Conservation (phyloP, 2,888 invertebrate species). For the Callyntrura guangdongensis region DNA sequence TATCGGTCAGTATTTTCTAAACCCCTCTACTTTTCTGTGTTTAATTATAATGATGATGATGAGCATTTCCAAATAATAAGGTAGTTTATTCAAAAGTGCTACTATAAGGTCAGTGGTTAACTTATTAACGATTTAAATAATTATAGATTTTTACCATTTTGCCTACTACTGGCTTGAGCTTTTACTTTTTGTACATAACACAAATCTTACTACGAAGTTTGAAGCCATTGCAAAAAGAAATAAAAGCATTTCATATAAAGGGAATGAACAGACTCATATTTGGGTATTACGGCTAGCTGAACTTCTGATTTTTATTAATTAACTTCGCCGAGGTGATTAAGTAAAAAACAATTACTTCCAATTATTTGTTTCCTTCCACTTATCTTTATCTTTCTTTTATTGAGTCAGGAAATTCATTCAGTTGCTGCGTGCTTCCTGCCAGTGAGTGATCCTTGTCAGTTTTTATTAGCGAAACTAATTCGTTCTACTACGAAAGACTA, state of each 20-base stretch:
- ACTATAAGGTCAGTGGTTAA: slow-evolving; percentile 12
- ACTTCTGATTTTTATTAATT: slow-evolving; percentile 17
- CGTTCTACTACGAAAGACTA: background rate
- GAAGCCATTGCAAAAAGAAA: background rate
- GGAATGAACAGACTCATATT: no score
- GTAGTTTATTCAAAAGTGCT: background rate
- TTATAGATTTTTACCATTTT: background rate
- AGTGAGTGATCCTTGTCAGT: background rate
- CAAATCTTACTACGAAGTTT: background rate
- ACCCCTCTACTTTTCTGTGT: no score
- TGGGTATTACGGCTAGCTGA: no score
- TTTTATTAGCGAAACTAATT: slow-evolving; percentile 39
- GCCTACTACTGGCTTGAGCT: no score
- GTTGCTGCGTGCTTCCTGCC: background rate
- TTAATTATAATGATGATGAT: no score
- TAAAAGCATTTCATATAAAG: background rate
- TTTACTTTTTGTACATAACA: background rate
- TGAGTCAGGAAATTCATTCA: background rate
- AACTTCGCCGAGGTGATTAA: slow-evolving; percentile 53
- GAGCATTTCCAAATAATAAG: no score
- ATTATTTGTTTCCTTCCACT: slow-evolving; percentile 24
- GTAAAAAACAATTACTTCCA: slow-evolving; percentile 46
- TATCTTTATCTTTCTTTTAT: background rate
- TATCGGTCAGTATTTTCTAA: no score
- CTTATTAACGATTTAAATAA: no score